Evolutionary conservation across 2,797 vertebrate genomes (phyloP).

Genomic region (Propithecus perrieri): DNA sequence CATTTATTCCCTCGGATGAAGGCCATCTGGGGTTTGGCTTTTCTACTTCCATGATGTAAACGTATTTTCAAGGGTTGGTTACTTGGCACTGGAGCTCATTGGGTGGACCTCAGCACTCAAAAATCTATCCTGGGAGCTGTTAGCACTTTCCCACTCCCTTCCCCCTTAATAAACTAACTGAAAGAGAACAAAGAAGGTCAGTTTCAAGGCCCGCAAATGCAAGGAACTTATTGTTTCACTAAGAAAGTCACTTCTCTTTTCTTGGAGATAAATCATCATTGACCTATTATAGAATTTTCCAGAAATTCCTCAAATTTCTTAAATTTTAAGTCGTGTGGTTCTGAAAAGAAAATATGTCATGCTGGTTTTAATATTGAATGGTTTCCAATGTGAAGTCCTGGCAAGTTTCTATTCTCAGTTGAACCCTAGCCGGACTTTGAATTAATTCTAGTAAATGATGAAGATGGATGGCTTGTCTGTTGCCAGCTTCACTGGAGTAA

Average conservation of each 20-base stretch:
- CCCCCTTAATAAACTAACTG: conserved; percentile 43
- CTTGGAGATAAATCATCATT: conserved; percentile 19
- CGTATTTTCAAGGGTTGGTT: conserved; percentile 79
- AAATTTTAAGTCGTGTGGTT: conserved; percentile 53
- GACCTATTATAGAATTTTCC: conserved; percentile 58
- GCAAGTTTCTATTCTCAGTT: conserved; percentile 51
- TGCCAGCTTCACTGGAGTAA: conserved; percentile 49
- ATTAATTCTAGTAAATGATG: conserved; percentile 68
- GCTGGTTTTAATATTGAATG: conserved; percentile 32
- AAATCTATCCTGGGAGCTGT: conserved; percentile 75
- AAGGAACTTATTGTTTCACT: conserved; percentile 21
- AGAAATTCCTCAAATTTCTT: conserved; percentile 72
- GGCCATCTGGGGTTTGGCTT: background rate
- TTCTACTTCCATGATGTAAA: conserved; percentile 80
- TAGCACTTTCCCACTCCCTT: conserved; percentile 34
- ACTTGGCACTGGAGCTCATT: conserved; percentile 75
- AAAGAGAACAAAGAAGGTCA: conserved; percentile 1
- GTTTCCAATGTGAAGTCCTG: conserved; percentile 55
- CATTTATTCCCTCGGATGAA: background rate
- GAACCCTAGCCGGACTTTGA: conserved; percentile 43
- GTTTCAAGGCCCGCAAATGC: conserved; percentile 14
- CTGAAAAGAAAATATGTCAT: conserved; percentile 63
- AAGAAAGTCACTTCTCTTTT: conserved; percentile 16
- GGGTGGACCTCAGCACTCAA: conserved; percentile 77
- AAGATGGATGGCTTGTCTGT: background rate